Evolutionary conservation across 2,113 vertebrate species (phyloP), one percentile per base, ranked within the genome.

Genomic region (Stigmatopora nigra): DNA sequence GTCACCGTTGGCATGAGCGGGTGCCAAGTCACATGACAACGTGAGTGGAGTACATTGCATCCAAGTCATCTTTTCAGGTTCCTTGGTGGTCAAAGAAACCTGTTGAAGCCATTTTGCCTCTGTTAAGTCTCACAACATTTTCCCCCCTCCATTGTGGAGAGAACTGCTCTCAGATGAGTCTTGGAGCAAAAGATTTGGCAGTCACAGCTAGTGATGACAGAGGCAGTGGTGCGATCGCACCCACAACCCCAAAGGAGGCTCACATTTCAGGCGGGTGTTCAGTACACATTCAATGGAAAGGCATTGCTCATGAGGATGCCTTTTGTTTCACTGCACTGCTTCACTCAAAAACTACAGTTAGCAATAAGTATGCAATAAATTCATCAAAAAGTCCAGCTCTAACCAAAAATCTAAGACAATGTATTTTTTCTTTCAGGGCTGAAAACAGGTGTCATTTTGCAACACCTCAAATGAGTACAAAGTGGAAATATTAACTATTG

Each of bases 221-320:
- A 90, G 90, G 88, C 90, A 91, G 88, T 88, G 85, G 90, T 88
- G 90, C 89, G 88, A 92, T 91, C 90, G 83, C 91, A 91, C 90
- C 88, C 89, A 65, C 87, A 89, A 80, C 88, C 91, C 90, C 88
- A 90, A 68, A 90, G 91, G 87, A 90, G 82, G 79, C 78, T 84
- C 84, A 77, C 83, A 63, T 44, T 65, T 68, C 41, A n/a, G 61
- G 61, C 61, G 61, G 45, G 20, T 68, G 68, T 63, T 77, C 62
- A 19, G 22, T 49, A 48, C 46, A 11, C 22, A 49, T 63, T 7
- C 15, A 36, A 9, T 8, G 46, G 14, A 35, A 48, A 47, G 45
- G 38, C 38, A 41, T 7, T 41, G 38, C 38, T 41, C 38, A 41
- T 4, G 6, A 41, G 9, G 25, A 15, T 19, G n/a, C 10, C n/a